These are phyloP conservation scores for Microdon myrmicae DNA, from an alignment of 2,888 invertebrate species.

Conservation along the genomic window DNA sequence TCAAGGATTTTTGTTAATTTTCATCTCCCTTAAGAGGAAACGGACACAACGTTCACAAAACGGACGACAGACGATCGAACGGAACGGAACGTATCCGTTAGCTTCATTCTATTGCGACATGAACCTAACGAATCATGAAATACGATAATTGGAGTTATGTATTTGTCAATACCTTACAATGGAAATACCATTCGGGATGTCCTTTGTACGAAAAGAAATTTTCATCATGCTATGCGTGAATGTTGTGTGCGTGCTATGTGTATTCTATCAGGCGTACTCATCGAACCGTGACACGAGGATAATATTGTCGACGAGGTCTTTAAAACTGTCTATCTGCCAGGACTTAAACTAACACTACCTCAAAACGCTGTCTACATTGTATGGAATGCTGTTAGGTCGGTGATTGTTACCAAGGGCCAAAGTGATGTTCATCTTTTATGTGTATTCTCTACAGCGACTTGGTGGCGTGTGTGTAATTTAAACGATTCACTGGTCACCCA, in stretches of 20 bases:
- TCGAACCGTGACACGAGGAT: not conserved
- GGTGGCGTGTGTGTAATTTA: conserved; percentile 50
- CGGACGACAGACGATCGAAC: not conserved
- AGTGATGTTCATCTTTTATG: no score
- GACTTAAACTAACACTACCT: no score
- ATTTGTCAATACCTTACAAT: conserved; percentile 50
- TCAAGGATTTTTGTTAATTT: conserved; percentile 49
- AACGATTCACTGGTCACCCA: conserved; percentile 42
- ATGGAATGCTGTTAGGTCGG: no score
- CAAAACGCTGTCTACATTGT: no score
- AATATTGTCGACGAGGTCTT: conserved; percentile 26
- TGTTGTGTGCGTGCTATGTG: conserved; percentile 17
- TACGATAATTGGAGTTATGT: conserved; percentile 55
- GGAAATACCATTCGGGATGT: conserved; percentile 30
- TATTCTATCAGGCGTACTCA: not conserved
- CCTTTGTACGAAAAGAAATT: conserved; percentile 30
- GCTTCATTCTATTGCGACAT: conserved; percentile 42
- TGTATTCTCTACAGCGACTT: no score
- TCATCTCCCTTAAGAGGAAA: conserved; percentile 24
- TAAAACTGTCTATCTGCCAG: no score
- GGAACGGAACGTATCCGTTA: conserved; percentile 21
- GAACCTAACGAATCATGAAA: conserved; percentile 57
- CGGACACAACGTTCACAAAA: not conserved
- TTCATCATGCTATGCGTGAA: no score
- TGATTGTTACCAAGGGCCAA: no score